Conservation (phyloP, 1,140 invertebrate genomes). For the Hirudo medicinalis region DNA sequence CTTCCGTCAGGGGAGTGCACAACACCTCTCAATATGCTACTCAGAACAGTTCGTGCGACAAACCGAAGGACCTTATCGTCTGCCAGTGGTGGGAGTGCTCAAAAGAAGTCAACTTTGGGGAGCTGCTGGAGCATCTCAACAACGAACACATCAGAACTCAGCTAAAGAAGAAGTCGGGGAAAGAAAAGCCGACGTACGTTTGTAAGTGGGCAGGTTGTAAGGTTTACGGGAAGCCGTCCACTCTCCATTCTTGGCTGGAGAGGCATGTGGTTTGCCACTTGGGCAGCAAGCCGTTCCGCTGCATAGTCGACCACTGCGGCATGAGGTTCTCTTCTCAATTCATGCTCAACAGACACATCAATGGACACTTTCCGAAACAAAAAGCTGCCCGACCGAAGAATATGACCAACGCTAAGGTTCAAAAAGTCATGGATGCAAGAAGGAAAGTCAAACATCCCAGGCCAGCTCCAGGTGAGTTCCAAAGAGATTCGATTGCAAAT, state of each 20-base stretch:
- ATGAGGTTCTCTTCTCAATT: slow-evolving; percentile 78
- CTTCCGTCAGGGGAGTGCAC: too few relatives aligned
- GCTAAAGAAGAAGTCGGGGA: slow-evolving; percentile 29
- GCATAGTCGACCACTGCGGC: slow-evolving; percentile 83
- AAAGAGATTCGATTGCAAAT: too few relatives aligned
- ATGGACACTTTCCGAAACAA: slow-evolving; percentile 63
- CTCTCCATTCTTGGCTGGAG: slow-evolving; percentile 79
- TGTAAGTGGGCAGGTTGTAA: slow-evolving; percentile 86
- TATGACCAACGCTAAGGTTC: slow-evolving; percentile 34
- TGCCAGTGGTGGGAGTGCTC: slow-evolving; percentile 77
- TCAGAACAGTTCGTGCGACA: neutral
- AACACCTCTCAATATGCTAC: too few relatives aligned
- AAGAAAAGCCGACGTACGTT: slow-evolving; percentile 36
- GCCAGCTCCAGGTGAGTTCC: too few relatives aligned
- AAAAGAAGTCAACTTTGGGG: slow-evolving; percentile 58
- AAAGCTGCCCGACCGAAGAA: slow-evolving; percentile 34
- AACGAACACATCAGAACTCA: slow-evolving; percentile 71
- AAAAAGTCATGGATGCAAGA: too few relatives aligned
- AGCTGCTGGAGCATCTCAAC: slow-evolving; percentile 76
- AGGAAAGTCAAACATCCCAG: too few relatives aligned
- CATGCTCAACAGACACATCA: slow-evolving; percentile 76
- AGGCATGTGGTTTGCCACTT: slow-evolving; percentile 78
- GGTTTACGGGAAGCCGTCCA: slow-evolving; percentile 78
- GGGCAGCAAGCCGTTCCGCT: slow-evolving; percentile 77
- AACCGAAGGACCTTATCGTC: slow-evolving; percentile 1